phyloP scores from a whole-genome alignment of 2,113 vertebrate species.

The Xiphophorus maculatus region DNA sequence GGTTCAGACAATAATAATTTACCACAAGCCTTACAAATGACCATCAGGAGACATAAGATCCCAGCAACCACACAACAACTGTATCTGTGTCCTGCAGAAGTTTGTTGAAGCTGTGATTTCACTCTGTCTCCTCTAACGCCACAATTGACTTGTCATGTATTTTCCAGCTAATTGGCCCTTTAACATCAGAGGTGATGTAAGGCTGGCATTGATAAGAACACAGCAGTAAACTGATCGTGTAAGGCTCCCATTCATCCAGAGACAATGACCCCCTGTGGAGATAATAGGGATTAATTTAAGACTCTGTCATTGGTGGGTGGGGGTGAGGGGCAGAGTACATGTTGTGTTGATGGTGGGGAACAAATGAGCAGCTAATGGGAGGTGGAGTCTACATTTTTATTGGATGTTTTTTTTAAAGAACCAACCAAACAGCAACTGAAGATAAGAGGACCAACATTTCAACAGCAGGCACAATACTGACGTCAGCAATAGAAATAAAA shows the following conservation, averaged over 20 bases:
- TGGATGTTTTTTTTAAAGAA: conserved; percentile 1
- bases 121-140: conserved; percentile 51
- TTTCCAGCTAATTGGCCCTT: conserved; percentile 84
- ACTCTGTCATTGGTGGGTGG: conserved; percentile 42
- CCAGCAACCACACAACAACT: conserved; percentile 65
- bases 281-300: conserved; percentile 79
- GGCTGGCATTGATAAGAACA: conserved; percentile 77
- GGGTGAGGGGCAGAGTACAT: conserved; percentile 47
- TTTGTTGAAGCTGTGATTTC: conserved; percentile 54
- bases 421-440: background rate
- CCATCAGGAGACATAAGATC: conserved; percentile 16
- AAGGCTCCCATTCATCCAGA: conserved; percentile 75
- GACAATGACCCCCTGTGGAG: conserved; percentile 74
- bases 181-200: conserved; percentile 71
- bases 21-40: background rate
- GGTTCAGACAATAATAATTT: background rate
- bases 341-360: conserved; percentile 60
- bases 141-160: conserved; percentile 84
- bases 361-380: conserved; percentile 13
- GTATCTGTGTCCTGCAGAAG: conserved; percentile 76
- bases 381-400: background rate
- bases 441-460: background rate
- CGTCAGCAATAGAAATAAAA: background rate
- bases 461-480: background rate
- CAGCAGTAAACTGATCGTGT: conserved; percentile 79